Conservation (phyloP, 2,888 invertebrate genomes). For the Eupeodes luniger region DNA sequence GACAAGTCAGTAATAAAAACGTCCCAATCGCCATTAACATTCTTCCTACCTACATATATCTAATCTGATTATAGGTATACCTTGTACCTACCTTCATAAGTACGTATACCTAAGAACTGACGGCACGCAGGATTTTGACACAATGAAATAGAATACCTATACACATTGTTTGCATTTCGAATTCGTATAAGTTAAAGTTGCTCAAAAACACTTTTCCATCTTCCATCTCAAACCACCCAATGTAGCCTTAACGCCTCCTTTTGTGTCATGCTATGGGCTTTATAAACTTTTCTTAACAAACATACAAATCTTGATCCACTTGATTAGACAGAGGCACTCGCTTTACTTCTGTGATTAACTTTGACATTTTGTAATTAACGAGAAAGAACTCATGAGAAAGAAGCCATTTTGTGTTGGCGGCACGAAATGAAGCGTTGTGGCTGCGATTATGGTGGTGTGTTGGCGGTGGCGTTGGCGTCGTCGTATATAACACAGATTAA, state of each 20-base stretch:
- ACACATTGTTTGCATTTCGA: conserved; percentile 7
- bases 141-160: background rate
- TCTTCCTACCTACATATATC: conserved; percentile 4
- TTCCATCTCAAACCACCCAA: background rate
- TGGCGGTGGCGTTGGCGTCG: background rate
- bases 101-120: conserved; percentile 14
- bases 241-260: background rate
- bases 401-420: conserved; percentile 22
- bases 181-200: conserved; percentile 49
- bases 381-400: background rate
- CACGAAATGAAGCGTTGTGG: too few relatives aligned
- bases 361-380: conserved; percentile 48
- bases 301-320: background rate
- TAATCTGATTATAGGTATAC: conserved; percentile 42
- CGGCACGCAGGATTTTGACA: background rate
- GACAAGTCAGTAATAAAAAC: conserved; percentile 36
- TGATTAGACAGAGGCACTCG: conserved; percentile 7
- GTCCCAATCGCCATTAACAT: conserved; percentile 43
- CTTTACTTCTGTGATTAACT: conserved; percentile 49
- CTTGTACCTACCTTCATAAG: too few relatives aligned
- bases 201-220: conserved; percentile 11
- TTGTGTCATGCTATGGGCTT: background rate
- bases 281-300: background rate
- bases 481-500: conserved; percentile 44
- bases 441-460: too few relatives aligned